Base-by-base conservation (phyloP, 2,113 vertebrate species). In the Peromyscus polionotus region DNA sequence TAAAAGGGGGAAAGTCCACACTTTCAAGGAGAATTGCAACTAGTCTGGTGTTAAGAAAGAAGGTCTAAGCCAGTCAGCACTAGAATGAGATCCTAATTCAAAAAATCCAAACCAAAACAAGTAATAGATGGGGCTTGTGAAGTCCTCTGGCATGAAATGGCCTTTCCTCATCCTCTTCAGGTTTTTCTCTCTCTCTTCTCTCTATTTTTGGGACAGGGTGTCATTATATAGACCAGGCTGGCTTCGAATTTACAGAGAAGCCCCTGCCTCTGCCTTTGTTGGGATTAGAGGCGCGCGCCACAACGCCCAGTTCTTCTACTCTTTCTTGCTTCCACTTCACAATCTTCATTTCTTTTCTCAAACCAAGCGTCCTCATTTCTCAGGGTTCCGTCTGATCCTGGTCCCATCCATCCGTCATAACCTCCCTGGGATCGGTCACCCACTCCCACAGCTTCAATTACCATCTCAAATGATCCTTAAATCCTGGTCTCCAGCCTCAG, bases 381-480 rank as follows among this genome's bases (percentile, higher is more conserved):
- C 14, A 20, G 36, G 19, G 63, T 89, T 94, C 92, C 48, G 5
- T 54, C 6, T 33, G 45, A 28, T 72, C 28, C 75, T 75, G 31
- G 57, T 61, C 65, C 72, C 72, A 80, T 57, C 76, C 54, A 89
- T 17, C 33, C 70, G 89, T 79, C 54, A 39, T 7, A 48, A 24
- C 45, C 39, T 91, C 33, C 39, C 36, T 11, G 39, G n/a, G 3
- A 8, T 92, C 79, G 48, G 33, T 93, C 70, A 73, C 73, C 72
- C 88, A 76, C 22, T 79, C 67, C 86, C 89, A 91, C 36, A 90
- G n/a, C 86, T 92, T 92, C 45, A 48, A 57, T 70, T 28, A 81
- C 57, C 70, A 90, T 91, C 77, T 91, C 73, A 28, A 91, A 54
- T 28, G 7, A 96, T 73, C 51, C 57, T 92, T 88, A 84, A 76